Base-by-base conservation (phyloP, 2,888 invertebrate species). In the Cerastoderma edule region DNA sequence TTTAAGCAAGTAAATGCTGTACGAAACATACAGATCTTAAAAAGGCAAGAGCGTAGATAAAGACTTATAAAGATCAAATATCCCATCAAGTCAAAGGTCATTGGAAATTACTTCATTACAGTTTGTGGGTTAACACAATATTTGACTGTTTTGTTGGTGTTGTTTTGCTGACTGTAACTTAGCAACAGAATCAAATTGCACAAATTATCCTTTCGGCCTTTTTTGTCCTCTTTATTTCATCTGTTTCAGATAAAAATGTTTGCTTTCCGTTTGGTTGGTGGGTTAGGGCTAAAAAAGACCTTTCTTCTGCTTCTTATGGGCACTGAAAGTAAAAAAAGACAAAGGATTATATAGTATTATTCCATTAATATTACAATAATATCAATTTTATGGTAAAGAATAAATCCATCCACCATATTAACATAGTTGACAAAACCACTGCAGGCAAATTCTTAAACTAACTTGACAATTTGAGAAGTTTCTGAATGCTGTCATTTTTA, bases 271-370 rank as follows among this genome's bases (percentile, higher is more conserved):
- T n/a, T 60, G 24, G 60, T 24, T n/a, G 27, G 27, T 60, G 5
- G 35, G 13, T 32, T 30, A 13, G 39, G 27, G 22, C 68, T 70
- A 81, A 44, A 81, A 81, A 8, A 81, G 53, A 6, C 81, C 81
- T 46, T 81, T 81, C 70, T 73, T 81, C 64, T 72, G 68, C 53
- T 81, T 81, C 73, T 81, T 81, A 66, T 78, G 77, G 27, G 81
- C 81, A 73, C 81, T 81, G 78, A 54, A 80, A 80, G 46, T 70
- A 32, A 68, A 28, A 35, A 24, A 56, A 56, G 28, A 56, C 53
- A 53, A 53, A 53, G 22, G 13, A 10, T 53, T 53, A n/a, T n/a
- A n/a, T n/a, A n/a, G n/a, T n/a, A n/a, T n/a, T n/a, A n/a, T n/a
- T n/a, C n/a, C n/a, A n/a, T n/a, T n/a, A n/a, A n/a, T n/a, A n/a